Base-by-base conservation (phyloP, 2,888 invertebrate species). In the Sinopyrophorus schimmeli region DNA sequence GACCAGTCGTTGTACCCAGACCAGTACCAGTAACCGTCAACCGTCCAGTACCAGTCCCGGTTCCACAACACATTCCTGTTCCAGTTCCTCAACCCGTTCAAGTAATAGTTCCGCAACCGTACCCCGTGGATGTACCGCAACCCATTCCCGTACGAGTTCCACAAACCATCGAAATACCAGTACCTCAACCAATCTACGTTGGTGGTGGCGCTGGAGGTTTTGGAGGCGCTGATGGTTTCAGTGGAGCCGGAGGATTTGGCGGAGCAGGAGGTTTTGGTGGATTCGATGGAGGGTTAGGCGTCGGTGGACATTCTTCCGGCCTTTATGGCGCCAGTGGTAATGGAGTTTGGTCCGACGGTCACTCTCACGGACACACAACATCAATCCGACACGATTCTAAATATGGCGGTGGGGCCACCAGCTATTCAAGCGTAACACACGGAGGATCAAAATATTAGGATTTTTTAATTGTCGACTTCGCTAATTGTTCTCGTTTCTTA, bases 151-250 rank as follows among this genome's bases (percentile, higher is more conserved):
- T 53, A 15, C 16, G 67, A n/a, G 69, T 73, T n/a, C 64, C 70
- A 27, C 68, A 69, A 46, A 72, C 72, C 1, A 62, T 69, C 17
- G 70, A 68, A 14, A 69, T 72, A n/a, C 69, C 70, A 5, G 67
- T 69, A 14, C 69, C 72, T 6, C 65, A 67, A 46, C 23, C 31
- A 1, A 10, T 42, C 20, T n/a, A 15, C 5, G 21, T 37, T 3
- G 28, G 37, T 15, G 40, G 40, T 17, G 28, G 27, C n/a, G n/a
- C n/a, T 11, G 26, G 34, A 17, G 43, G 43, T n/a, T 15, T 5
- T 9, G 38, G 26, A 38, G 38, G 38, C 15, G 26, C 18, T 11
- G 7, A 11, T 2, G 39, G 38, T 2, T 28, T 17, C 2, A 27
- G 38, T 4, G 4, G 11, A 4, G 76, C 80, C 17, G 63, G 64